Evolutionary conservation across 2,113 vertebrate species (phyloP).

Genomic region (Malurus cyaneus): DNA sequence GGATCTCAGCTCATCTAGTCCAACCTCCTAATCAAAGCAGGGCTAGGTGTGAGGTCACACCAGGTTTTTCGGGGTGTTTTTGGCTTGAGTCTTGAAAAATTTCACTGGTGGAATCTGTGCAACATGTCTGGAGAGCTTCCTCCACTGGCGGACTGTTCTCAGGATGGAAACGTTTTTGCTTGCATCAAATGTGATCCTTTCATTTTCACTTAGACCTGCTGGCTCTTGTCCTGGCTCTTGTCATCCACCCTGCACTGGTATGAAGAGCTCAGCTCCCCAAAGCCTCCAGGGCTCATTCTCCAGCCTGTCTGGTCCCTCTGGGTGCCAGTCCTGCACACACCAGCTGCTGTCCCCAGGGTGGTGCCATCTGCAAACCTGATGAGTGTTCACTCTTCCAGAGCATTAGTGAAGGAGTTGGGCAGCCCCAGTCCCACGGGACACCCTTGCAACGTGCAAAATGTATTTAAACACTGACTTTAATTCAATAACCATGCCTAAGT

Average conservation of each 20-base stretch:
- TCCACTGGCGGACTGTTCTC: not conserved
- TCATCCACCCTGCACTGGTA: accelerated
- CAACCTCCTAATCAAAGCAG: not conserved
- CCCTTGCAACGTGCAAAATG: not conserved
- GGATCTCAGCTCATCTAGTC: not conserved
- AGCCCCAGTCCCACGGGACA: not conserved
- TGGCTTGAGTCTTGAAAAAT: not conserved
- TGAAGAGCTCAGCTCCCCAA: not conserved
- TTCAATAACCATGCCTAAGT: not conserved
- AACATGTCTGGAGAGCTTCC: not conserved
- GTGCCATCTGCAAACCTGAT: not conserved
- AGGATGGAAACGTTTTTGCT: not conserved
- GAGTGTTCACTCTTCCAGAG: not conserved
- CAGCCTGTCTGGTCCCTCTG: not conserved
- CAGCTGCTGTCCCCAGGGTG: not conserved
- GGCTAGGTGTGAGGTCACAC: not conserved
- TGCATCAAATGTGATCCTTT: not conserved
- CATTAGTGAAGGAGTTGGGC: not conserved
- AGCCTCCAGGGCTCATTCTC: not conserved
- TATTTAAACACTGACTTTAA: not conserved
- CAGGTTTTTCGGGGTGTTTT: not conserved
- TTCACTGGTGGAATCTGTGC: not conserved
- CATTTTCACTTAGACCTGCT: not conserved
- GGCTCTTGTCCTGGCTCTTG: not conserved
- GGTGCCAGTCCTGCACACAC: no score